These are phyloP conservation scores for Rhamnusium bicolor DNA, from an alignment of 2,888 invertebrate species.

Conservation along the genomic window DNA sequence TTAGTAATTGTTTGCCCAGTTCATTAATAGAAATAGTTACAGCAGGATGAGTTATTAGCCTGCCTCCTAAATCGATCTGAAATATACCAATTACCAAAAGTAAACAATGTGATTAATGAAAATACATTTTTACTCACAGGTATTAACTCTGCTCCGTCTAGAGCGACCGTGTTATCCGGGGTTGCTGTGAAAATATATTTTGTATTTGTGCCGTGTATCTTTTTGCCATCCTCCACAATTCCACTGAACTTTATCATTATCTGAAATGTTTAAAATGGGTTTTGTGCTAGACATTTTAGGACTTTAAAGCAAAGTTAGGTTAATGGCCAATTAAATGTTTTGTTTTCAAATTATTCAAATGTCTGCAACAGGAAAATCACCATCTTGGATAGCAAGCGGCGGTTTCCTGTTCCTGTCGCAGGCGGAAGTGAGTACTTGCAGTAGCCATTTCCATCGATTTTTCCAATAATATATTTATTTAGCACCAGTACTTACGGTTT, in stretches of 20 bases:
- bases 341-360: conserved; percentile 53
- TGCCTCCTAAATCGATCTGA: conserved; percentile 60
- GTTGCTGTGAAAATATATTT: conserved; percentile 55
- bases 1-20: conserved; percentile 87
- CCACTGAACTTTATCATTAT: conserved; percentile 60
- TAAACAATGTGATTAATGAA: not conserved
- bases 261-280: conserved; percentile 51
- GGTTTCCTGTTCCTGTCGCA: conserved; percentile 78
- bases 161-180: conserved; percentile 45
- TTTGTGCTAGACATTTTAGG: conserved; percentile 36
- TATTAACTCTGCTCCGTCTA: conserved; percentile 67
- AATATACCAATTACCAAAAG: conserved; percentile 39
- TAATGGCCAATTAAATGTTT: conserved; percentile 39
- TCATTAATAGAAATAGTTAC: conserved; percentile 76
- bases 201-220: conserved; percentile 51
- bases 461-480: conserved; percentile 30
- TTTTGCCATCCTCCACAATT: conserved; percentile 46
- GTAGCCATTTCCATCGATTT: conserved; percentile 51
- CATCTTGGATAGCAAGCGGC: conserved; percentile 69
- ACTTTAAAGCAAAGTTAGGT: conserved; percentile 46
- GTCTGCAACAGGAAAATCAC: conserved; percentile 70
- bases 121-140: conserved; percentile 66
- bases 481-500: conserved; percentile 38
- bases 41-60: conserved; percentile 47
- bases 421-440: conserved; percentile 67